Evolutionary conservation across 2,113 vertebrate genomes (phyloP).

Genomic region (Istiophorus platypterus): DNA sequence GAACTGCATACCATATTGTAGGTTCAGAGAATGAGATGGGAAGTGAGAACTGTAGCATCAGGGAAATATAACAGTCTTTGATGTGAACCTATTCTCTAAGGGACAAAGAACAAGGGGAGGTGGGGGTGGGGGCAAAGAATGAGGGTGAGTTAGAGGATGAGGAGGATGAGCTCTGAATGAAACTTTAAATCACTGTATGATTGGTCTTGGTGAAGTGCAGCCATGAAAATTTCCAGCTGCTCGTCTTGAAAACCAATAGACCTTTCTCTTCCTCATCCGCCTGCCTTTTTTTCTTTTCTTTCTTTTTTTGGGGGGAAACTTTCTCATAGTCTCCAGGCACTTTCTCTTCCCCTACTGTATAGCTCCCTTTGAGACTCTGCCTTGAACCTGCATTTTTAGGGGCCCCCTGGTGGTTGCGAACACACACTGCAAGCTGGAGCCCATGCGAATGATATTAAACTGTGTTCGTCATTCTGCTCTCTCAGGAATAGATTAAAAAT

Average conservation of each 20-base stretch:
- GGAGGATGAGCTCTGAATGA: constrained; percentile 35
- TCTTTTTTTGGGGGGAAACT: too few species aligned
- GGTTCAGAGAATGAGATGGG: constrained; percentile 18
- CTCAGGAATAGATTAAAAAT: constrained; percentile 35
- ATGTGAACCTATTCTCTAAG: constrained; percentile 71
- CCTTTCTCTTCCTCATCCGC: constrained; percentile 8
- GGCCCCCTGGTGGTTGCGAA: constrained; percentile 46
- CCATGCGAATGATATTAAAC: constrained; percentile 30
- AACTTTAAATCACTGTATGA: constrained; percentile 22
- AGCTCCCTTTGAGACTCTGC: constrained; percentile 34
- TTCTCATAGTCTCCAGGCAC: constrained; percentile 36
- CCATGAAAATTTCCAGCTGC: not conserved
- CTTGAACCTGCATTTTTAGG: constrained; percentile 39
- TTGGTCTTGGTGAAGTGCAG: constrained; percentile 34
- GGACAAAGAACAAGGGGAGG: constrained; percentile 12
- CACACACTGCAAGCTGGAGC: constrained; percentile 15
- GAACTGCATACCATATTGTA: not conserved
- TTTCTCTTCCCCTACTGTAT: constrained; percentile 26
- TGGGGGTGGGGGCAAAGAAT: not conserved
- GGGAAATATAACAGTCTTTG: constrained; percentile 60
- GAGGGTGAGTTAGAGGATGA: constrained; percentile 14
- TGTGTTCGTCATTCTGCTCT: constrained; percentile 48
- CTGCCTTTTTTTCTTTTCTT: constrained; percentile 17
- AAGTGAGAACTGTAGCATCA: constrained; percentile 40
- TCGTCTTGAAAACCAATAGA: not conserved